Percentiles rank a stretch among this genome's conserved stretches.
These are phyloP conservation scores for Osmerus eperlanus DNA, from an alignment of 2,113 vertebrate species.

Conservation along the genomic window DNA sequence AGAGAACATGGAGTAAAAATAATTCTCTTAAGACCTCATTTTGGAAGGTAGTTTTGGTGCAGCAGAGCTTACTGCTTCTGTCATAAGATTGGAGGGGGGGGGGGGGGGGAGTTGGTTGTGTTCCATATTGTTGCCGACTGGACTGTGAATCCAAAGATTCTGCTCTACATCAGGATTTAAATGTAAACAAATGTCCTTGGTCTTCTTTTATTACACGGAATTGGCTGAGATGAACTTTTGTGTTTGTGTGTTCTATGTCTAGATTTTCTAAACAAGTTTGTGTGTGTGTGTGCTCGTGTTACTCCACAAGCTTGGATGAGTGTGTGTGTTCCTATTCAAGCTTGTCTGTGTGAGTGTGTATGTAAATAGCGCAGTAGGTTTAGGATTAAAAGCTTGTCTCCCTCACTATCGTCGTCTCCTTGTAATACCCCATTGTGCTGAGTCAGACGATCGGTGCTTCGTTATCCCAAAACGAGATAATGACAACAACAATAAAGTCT, in stretches of 20 bases:
- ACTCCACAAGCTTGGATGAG: background rate
- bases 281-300: background rate
- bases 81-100: constrained; percentile 26
- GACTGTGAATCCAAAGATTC: constrained; percentile 30
- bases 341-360: background rate
- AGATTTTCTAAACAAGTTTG: background rate
- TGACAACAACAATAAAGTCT: background rate
- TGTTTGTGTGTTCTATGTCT: background rate
- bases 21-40: constrained; percentile 24
- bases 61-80: constrained; percentile 24
- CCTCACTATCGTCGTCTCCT: background rate
- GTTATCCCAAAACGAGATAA: constrained; percentile 7
- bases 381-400: constrained; percentile 8
- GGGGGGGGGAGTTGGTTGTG: constrained; percentile 14
- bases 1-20: constrained; percentile 36
- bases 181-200: constrained; percentile 49
- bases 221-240: constrained; percentile 7
- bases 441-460: background rate
- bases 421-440: constrained; percentile 9
- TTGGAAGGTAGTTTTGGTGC: constrained; percentile 16
- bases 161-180: constrained; percentile 15
- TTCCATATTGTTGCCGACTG: constrained; percentile 26
- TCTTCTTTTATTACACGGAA: constrained; percentile 30
- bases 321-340: background rate
- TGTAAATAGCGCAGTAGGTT: background rate